Conservation (phyloP, 2,113 vertebrate genomes). For the Canis aureus region DNA sequence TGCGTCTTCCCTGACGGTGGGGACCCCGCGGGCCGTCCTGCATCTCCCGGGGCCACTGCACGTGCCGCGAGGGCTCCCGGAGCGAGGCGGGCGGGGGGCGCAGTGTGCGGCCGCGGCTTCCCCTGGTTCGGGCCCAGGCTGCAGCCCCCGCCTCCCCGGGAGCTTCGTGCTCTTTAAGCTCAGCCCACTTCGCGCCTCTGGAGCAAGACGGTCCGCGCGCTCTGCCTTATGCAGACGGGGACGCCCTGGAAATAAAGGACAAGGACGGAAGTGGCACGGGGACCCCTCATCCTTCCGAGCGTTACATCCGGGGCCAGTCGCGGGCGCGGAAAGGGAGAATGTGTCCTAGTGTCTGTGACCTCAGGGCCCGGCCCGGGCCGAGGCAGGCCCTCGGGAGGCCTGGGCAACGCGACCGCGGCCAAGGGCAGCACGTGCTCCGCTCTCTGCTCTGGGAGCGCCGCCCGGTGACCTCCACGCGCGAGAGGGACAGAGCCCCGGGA, state of each 20-base stretch:
- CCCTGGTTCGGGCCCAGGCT: constrained; percentile 47
- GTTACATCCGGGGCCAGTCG: constrained; percentile 82
- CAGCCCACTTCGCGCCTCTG: constrained; percentile 92
- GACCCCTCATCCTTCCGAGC: constrained; percentile 88
- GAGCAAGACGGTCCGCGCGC: constrained; percentile 94
- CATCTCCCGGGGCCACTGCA: too few species aligned
- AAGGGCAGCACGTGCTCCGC: constrained; percentile 82
- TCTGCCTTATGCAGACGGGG: constrained; percentile 89
- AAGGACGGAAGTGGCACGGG: constrained; percentile 90
- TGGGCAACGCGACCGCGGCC: constrained; percentile 91
- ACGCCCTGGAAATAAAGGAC: constrained; percentile 90
- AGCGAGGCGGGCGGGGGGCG: too few species aligned
- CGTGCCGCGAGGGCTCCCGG: too few species aligned
- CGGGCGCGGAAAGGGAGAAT: constrained; percentile 83
- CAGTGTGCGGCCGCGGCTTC: too few species aligned
- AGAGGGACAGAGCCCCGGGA: constrained; percentile 87
- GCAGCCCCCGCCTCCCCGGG: constrained; percentile 94
- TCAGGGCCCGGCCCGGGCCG: too few species aligned
- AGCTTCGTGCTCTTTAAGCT: constrained; percentile 95
- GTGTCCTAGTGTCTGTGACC: too few species aligned
- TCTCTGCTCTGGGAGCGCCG: constrained; percentile 92
- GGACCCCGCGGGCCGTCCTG: too few species aligned
- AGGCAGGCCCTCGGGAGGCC: constrained; percentile 88
- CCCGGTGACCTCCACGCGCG: constrained; percentile 82
- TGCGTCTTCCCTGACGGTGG: too few species aligned